Conservation (phyloP, 2,113 vertebrate genomes). For the Diphyllodes magnificus region DNA sequence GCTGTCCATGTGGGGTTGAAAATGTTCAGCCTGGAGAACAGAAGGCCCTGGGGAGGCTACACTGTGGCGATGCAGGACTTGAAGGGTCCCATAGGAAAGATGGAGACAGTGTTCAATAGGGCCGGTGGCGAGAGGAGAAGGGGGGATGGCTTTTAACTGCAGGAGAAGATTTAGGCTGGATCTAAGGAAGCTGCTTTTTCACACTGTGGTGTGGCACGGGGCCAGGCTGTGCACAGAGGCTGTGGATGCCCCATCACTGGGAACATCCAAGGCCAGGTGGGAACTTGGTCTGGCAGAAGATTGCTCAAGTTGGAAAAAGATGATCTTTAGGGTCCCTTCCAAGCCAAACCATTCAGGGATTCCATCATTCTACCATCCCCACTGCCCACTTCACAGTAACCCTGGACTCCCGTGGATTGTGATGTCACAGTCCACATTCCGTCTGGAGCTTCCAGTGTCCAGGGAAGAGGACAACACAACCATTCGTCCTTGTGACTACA, state of each 20-base stretch:
- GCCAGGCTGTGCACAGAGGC: neutral
- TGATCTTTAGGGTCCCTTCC: neutral
- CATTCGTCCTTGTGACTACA: fast-evolving
- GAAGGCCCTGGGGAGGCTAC: too few species aligned
- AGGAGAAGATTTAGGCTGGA: neutral
- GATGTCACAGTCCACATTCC: fast-evolving
- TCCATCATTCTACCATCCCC: fast-evolving
- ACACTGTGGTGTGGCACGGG: neutral
- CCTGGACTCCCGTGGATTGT: neutral
- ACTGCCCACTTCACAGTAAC: fast-evolving
- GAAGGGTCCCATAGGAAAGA: neutral
- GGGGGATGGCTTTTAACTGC: too few species aligned
- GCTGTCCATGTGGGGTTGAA: too few species aligned
- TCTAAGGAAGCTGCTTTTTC: neutral
- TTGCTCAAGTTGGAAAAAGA: neutral
- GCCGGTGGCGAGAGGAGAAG: neutral
- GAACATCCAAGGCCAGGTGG: too few species aligned
- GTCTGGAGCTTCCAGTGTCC: fast-evolving
- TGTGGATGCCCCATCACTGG: neutral
- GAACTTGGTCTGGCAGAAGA: too few species aligned
- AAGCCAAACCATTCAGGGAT: neutral
- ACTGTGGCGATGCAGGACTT: too few species aligned
- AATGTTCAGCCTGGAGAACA: too few species aligned
- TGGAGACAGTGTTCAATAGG: neutral
- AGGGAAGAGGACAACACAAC: too few species aligned